Evolutionary conservation across 2,113 vertebrate species (phyloP).

Genomic region (Sinocyclocheilus maitianheensis): DNA sequence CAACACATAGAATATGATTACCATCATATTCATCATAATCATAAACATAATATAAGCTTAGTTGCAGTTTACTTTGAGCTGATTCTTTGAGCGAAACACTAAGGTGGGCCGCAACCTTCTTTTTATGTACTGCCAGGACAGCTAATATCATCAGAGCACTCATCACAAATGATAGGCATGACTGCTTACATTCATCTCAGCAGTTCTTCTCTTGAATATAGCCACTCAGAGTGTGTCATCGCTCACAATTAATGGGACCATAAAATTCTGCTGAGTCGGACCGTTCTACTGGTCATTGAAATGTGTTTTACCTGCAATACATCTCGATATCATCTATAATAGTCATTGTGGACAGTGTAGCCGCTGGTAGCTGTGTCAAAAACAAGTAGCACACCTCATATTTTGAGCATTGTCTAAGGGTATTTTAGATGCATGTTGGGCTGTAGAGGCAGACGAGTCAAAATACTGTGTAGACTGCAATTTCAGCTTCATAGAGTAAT

Average conservation of each 20-base stretch:
- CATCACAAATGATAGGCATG: constrained; percentile 31
- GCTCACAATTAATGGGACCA: constrained; percentile 48
- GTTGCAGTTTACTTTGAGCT: not conserved
- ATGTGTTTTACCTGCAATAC: constrained; percentile 9
- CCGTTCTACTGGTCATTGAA: constrained; percentile 42
- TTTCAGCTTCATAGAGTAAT: too few relatives aligned
- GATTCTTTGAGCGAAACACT: not conserved
- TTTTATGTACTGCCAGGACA: not conserved
- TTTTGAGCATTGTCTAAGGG: too few relatives aligned
- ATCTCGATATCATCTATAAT: too few relatives aligned
- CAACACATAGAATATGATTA: not conserved
- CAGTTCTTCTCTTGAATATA: constrained; percentile 47
- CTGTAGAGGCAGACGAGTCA: too few relatives aligned
- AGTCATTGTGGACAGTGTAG: too few relatives aligned
- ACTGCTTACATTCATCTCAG: constrained; percentile 50
- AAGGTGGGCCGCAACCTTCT: not conserved
- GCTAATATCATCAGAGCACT: constrained; percentile 30
- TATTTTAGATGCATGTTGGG: too few relatives aligned
- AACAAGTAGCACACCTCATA: too few relatives aligned
- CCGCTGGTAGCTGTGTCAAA: too few relatives aligned
- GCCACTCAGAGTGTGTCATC: constrained; percentile 46
- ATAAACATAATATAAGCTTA: not conserved
- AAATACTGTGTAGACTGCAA: too few relatives aligned
- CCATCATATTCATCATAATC: not conserved
- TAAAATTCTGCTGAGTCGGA: constrained; percentile 56